Base-by-base conservation (phyloP, 2,113 vertebrate genomes). In the Brachyistius frenatus region DNA sequence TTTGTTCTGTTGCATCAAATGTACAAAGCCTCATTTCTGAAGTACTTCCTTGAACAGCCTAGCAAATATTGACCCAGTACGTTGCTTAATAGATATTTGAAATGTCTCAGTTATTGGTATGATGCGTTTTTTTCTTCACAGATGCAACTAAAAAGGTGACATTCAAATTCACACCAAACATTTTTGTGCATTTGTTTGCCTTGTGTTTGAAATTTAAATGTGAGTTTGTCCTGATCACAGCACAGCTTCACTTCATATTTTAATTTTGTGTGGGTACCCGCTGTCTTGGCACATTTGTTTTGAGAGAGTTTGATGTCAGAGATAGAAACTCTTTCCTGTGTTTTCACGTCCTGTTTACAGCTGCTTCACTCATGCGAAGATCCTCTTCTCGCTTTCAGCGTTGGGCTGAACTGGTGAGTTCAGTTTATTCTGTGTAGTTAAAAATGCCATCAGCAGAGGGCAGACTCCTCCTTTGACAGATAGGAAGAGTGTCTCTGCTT, bases 401-500 rank as follows among this genome's bases (percentile, higher is more conserved):
- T 54, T n/a, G 33, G 11, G 33, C 50, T 57, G 35, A 14, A 30
- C 4, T 7, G 44, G 63, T 5, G 3, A 13, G 32, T 46, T 7
- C 1, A 11, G 39, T 31, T 32, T 4, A 44, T 55, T 16, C 0
- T 23, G 0, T 68, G 77, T 36, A 78, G 70, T 91, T 83, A 30
- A 1, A 14, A 1, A 5, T 32, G 31, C 39, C 0, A 57, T 72
- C 94, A 93, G 93, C 88, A 94, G 93, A 93, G 94, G 92, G 89
- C 94, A 94, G 89, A 50, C 89, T 93, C 78, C 61, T 92, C 87
- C 93, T 94, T 90, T 89, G 44, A 84, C 90, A 88, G 75, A 80
- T 64, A 46, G 10, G 23, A 23, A 44, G 11, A 2, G 50, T 3
- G 8, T 41, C 56, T 4, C 2, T 32, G 36, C 5, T 57, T 15